Evolutionary conservation across 2,797 vertebrate species (phyloP), one percentile per base, ranked within the genome.

Genomic region (Leuciscus waleckii): DNA sequence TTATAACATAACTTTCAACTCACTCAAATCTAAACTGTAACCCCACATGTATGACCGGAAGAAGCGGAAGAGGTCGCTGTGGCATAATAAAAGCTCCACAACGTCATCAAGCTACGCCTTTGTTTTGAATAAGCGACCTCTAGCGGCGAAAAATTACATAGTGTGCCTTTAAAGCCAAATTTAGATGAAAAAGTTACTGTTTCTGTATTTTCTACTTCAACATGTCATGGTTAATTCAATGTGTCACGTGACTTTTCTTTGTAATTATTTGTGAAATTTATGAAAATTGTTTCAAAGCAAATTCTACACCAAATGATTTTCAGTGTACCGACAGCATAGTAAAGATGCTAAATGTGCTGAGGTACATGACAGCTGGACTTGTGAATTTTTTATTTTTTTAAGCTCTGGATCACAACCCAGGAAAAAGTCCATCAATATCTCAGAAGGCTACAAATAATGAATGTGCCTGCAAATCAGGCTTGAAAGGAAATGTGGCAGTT

Each of bases 391-490:
- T 5, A 0, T 35, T 35, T 68, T 80, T 26, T 41, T 58, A 61
- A 73, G 37, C 69, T 63, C 69, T 75, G 58, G 23, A 75, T 65
- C n/a, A 32, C 16, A 61, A 41, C 41, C 37, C 29, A 26, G 21
- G 14, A 78, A 75, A 74, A 74, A 51, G 29, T 46, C 13, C 32
- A 68, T 76, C 73, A 68, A 29, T 77, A 77, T 68, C 61, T 68
- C 32, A 54, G 35, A 68, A 84, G 61, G 63, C 49, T 69, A 78
- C 63, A 78, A 84, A 84, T 84, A 70, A 84, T 68, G 74, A 14
- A 78, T 78, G 37, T 69, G 51, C n/a, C 63, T 39, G 19, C 65
- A 78, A 78, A 84, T 78, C n/a, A 58, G n/a, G 35, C 49, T 67
- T 69, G 49, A 77, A 84, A 68, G n/a, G 13, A 69, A 58, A 77